Percentiles rank a stretch among this genome's conserved stretches.
phyloP scores from a whole-genome alignment of 2,113 vertebrate genomes.

The Cyprinodon tularosa region DNA sequence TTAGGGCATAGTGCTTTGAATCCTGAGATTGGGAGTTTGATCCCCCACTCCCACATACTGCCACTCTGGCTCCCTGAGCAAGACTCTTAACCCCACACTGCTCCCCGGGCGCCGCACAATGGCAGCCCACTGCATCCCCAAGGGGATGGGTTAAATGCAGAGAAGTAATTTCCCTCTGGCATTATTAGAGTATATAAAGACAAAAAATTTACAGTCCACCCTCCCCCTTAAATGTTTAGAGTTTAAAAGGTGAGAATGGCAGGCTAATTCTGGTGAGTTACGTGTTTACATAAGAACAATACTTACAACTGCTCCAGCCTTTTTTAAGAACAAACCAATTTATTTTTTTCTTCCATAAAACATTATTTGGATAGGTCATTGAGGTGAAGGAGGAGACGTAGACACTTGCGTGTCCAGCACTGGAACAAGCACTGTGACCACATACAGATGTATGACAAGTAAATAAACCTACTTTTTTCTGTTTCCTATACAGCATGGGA shows the following conservation, averaged over 20 bases:
- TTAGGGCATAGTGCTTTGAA: too few species aligned
- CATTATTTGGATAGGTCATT: slow-evolving; percentile 41
- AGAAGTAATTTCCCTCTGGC: too few species aligned
- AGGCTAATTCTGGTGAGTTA: slow-evolving; percentile 35
- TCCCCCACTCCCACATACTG: too few species aligned
- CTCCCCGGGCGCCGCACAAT: too few species aligned
- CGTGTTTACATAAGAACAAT: slow-evolving; percentile 69
- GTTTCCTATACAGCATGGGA: slow-evolving; percentile 36
- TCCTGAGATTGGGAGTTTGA: too few species aligned
- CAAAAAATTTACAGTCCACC: too few species aligned
- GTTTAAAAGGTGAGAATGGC: slow-evolving; percentile 10
- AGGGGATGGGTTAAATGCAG: too few species aligned
- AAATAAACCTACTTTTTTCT: slow-evolving; percentile 11
- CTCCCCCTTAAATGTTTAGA: too few species aligned
- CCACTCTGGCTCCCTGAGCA: too few species aligned
- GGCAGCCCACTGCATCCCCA: too few species aligned
- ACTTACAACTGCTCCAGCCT: slow-evolving; percentile 48
- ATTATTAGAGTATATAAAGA: too few species aligned
- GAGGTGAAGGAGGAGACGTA: slow-evolving; percentile 16
- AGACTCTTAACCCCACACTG: too few species aligned
- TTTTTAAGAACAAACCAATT: slow-evolving; percentile 47
- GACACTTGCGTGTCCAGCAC: not conserved
- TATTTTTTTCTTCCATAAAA: not conserved
- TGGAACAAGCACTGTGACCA: not conserved
- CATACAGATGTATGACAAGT: not conserved